These are phyloP conservation scores for Anas flavirostris DNA, from an alignment of 2,797 vertebrate genomes.

Conservation along the genomic window DNA sequence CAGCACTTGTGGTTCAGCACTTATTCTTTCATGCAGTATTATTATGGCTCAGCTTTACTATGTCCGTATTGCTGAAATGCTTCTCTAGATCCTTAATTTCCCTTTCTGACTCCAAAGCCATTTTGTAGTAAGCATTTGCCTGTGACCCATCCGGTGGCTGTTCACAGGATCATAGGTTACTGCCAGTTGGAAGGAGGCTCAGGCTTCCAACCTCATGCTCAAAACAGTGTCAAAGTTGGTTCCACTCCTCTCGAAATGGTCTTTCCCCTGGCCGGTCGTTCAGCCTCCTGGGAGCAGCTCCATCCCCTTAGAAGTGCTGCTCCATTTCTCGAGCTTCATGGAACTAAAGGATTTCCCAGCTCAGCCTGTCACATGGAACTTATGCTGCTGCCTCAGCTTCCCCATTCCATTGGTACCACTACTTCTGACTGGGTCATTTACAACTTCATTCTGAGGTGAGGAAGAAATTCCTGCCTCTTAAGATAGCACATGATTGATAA, in stretches of 20 bases:
- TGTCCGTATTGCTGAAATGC: neutral
- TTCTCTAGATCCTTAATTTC: neutral
- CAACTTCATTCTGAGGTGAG: neutral
- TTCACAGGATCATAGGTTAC: neutral
- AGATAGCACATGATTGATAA: neutral
- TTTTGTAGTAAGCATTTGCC: neutral
- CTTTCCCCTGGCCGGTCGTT: neutral
- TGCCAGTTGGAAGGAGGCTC: neutral
- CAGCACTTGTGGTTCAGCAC: neutral
- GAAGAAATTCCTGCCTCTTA: neutral
- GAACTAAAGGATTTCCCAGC: neutral
- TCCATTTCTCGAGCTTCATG: neutral
- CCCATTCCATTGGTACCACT: neutral
- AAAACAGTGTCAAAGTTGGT: neutral
- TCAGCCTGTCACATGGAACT: neutral
- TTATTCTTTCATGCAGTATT: neutral
- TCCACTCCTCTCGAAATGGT: neutral
- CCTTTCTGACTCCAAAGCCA: neutral
- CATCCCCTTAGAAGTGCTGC: neutral
- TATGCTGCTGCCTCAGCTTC: neutral
- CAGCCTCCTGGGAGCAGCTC: neutral
- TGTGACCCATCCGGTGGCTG: neutral
- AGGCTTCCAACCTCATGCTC: neutral
- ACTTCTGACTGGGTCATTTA: neutral
- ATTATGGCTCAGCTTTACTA: neutral